Base-by-base conservation (phyloP, 2,797 vertebrate genomes). In the Hypotaenidia okinawae region DNA sequence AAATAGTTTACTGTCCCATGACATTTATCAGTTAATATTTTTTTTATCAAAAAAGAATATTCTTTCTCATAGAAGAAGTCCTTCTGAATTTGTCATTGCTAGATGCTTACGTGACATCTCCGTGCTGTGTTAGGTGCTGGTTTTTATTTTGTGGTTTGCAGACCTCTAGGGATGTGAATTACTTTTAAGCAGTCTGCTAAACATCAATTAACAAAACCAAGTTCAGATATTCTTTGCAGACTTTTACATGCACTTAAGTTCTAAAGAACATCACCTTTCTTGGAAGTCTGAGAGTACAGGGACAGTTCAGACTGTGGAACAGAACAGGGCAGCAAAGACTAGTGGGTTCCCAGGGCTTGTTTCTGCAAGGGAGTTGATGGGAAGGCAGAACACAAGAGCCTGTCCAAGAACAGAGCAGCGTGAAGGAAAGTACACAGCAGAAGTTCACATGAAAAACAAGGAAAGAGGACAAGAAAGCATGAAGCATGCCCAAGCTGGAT, bases 1-100 rank as follows among this genome's bases (percentile, higher is more conserved):
- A 94, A 94, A 80, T 87, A 73, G 33, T 64, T 89, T 84, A 33
- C 17, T 35, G 28, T 84, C 91, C 58, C 33, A 21, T 94, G 73
- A 78, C 2, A 2, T 63, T 62, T 54, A n/a, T 49, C 39, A 54
- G 54, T 57, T 90, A 57, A 70, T 83, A 6, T 54, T 5, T 6
- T 84, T 87, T 73, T 77, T 41, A 43, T 51, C 25, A 62, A 70
- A 84, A 27, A 76, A 80, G 28, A 54, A 23, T n/a, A 32, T 86
- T 91, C 19, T 35, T 52, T 77, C 49, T 86, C 13, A 5, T 52
- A 8, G 41, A 33, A 81, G 57, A 57, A 24, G 37, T 41, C 62
- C 33, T 77, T 39, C 52, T 85, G 66, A 74, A 39, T 43, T 22
- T 72, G 25, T 28, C 67, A 82, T 90, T 90, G 17, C n/a, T 55